Conservation (phyloP, 2,888 invertebrate species). For the Caenorhabditis auriculariae region DNA sequence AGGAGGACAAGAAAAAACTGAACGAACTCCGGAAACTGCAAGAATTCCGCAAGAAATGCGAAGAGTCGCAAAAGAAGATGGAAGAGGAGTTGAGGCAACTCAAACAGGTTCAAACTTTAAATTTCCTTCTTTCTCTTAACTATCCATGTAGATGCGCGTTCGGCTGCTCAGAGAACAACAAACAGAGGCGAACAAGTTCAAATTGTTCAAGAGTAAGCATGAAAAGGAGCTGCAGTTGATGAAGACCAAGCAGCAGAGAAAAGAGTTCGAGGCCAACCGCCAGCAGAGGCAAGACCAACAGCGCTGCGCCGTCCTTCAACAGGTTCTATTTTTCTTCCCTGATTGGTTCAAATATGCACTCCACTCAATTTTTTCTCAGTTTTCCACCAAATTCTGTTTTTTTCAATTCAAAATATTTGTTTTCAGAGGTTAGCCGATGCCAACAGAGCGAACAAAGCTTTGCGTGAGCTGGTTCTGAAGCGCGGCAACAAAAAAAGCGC, state of each 20-base stretch:
- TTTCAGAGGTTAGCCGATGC: conserved; percentile 24
- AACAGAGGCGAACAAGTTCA: conserved; percentile 36
- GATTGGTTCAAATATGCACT: too few species aligned
- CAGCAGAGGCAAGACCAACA: conserved; percentile 28
- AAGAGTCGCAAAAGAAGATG: conserved; percentile 19
- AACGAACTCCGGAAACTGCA: conserved; percentile 28
- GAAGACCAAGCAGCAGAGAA: conserved; percentile 39
- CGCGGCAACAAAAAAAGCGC: too few species aligned
- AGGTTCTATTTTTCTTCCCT: too few species aligned
- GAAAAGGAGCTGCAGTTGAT: conserved; percentile 39
- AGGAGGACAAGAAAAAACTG: conserved; percentile 24
- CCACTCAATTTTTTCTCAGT: not conserved
- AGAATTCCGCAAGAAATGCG: conserved; percentile 15
- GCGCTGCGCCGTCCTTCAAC: conserved; percentile 36
- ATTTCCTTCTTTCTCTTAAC: not conserved
- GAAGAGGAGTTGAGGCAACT: conserved; percentile 36
- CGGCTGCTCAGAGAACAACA: conserved; percentile 30
- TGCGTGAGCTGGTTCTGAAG: conserved; percentile 18
- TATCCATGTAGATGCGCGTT: conserved; percentile 19
- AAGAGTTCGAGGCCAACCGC: conserved; percentile 26
- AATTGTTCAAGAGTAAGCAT: conserved; percentile 21
- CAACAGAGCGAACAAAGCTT: conserved; percentile 19
- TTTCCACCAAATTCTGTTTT: not conserved
- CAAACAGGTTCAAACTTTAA: conserved; percentile 4
- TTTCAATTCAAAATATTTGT: not conserved